Evolutionary conservation across 2,888 invertebrate genomes (phyloP), one percentile per base, ranked within the genome.

Genomic region (Thyatira batis): DNA sequence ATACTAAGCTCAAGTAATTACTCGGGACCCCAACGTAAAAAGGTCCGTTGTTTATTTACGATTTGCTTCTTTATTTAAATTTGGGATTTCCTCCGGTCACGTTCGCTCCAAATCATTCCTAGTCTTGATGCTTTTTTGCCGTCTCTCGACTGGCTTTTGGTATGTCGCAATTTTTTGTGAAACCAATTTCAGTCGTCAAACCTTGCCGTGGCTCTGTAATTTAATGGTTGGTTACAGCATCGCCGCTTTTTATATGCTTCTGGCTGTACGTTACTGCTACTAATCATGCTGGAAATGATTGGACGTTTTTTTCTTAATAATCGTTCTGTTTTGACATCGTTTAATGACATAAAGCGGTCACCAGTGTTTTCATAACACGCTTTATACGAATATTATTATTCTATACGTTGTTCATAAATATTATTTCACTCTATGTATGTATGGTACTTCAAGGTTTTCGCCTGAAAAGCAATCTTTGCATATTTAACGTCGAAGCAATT

Each of bases 101-200:
- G 39, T 39, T 39, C 17, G 13, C 39, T 13, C 1, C 17, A 17
- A 39, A 11, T 39, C 5, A 17, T 39, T 39, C 27, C 10, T 13
- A 25, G 20, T 25, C 13, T 27, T 17, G 27, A 23, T 48, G 13
- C 13, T 20, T 27, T 23, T 20, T 48, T 27, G 2, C n/a, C 48
- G 28, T 45, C 61, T 60, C 61, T 60, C 48, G 51, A 59, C 63
- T 62, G 70, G 30, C 50, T 59, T 33, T 52, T 53, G 58, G 63
- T 67, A 69, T 63, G 58, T 61, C 56, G 65, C 65, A 59, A 50
- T 65, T 73, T 75, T 76, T 73, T 73, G 58, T 51, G 49, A 45
- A 63, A 56, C 65, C 67, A 63, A 70, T 73, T 71, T 65, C 54
- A 70, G 65, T 65, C 61, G 54, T 60, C 62, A 58, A 50, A 46